Percentiles rank a stretch among this genome's conserved stretches.
These are phyloP conservation scores for Leptopterna dolabrata DNA, from an alignment of 2,888 invertebrate genomes.

Conservation along the genomic window DNA sequence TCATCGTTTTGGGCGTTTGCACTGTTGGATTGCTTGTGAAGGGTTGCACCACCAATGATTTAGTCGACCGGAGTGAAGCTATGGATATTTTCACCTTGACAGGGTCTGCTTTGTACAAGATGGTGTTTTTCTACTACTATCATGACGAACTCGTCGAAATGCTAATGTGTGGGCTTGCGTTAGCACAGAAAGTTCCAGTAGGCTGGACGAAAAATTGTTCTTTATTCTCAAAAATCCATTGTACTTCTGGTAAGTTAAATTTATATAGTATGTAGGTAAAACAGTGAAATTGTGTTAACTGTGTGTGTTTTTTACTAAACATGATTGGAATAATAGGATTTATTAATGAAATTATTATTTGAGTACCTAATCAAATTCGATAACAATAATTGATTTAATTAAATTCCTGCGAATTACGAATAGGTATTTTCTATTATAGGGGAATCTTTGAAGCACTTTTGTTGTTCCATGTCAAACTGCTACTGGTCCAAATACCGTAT, in stretches of 20 bases:
- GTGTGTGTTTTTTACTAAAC: no score
- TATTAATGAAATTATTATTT: no score
- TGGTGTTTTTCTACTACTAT: constrained; percentile 44
- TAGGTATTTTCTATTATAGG: no score
- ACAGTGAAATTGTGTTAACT: no score
- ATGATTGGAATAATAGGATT: no score
- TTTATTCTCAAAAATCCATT: constrained; percentile 10
- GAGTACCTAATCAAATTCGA: no score
- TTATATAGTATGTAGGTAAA: no score
- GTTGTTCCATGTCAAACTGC: no score
- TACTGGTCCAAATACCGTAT: no score
- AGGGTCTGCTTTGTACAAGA: constrained; percentile 49
- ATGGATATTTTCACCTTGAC: constrained; percentile 55
- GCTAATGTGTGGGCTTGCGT: constrained; percentile 7
- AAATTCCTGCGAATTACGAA: no score
- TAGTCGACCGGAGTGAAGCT: constrained; percentile 56
- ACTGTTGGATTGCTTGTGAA: constrained; percentile 45
- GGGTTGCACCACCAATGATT: constrained; percentile 42
- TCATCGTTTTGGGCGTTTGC: neutral
- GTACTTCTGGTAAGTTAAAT: neutral
- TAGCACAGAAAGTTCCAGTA: neutral
- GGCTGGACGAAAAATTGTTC: constrained; percentile 16
- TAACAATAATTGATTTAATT: no score
- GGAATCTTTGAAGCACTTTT: no score
- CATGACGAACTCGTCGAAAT: constrained; percentile 36